phyloP scores from a whole-genome alignment of 2,888 invertebrate genomes.

The Epiblema foenella region DNA sequence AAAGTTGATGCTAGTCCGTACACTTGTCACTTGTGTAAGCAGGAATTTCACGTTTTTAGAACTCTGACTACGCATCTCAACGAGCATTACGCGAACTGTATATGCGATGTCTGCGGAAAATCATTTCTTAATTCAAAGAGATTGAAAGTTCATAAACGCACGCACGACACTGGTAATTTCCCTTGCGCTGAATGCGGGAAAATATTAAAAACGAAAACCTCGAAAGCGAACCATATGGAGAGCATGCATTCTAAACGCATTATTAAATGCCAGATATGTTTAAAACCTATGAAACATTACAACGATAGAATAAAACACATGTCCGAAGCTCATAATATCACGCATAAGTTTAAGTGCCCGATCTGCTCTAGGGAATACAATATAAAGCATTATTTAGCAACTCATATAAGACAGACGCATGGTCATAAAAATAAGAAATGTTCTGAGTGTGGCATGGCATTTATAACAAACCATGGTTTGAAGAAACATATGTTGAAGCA shows the following conservation, averaged over 20 bases:
- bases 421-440: slow-evolving; percentile 79
- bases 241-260: slow-evolving; percentile 69
- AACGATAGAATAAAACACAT: slow-evolving; percentile 76
- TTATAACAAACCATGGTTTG: slow-evolving; percentile 76
- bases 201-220: slow-evolving; percentile 68
- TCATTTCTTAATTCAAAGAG: slow-evolving; percentile 79
- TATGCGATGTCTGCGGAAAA: slow-evolving; percentile 81
- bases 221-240: slow-evolving; percentile 72
- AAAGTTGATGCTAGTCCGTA: slow-evolving; percentile 70
- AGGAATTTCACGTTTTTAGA: slow-evolving; percentile 73
- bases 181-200: slow-evolving; percentile 71
- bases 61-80: slow-evolving; percentile 77
- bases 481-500: slow-evolving; percentile 79
- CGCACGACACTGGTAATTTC: slow-evolving; percentile 74
- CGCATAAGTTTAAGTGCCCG: slow-evolving; percentile 70
- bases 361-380: slow-evolving; percentile 70
- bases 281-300: slow-evolving; percentile 75
- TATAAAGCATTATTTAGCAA: slow-evolving; percentile 75
- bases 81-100: slow-evolving; percentile 78
- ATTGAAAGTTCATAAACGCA: slow-evolving; percentile 78
- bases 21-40: slow-evolving; percentile 67
- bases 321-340: slow-evolving; percentile 73
- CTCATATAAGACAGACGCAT: slow-evolving; percentile 75
- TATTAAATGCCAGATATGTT: slow-evolving; percentile 73
- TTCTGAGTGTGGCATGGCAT: slow-evolving; percentile 76